Percentiles rank a stretch among this genome's conserved stretches.
Conservation (phyloP, 2,797 vertebrate species). For the Glossophaga mutica region DNA sequence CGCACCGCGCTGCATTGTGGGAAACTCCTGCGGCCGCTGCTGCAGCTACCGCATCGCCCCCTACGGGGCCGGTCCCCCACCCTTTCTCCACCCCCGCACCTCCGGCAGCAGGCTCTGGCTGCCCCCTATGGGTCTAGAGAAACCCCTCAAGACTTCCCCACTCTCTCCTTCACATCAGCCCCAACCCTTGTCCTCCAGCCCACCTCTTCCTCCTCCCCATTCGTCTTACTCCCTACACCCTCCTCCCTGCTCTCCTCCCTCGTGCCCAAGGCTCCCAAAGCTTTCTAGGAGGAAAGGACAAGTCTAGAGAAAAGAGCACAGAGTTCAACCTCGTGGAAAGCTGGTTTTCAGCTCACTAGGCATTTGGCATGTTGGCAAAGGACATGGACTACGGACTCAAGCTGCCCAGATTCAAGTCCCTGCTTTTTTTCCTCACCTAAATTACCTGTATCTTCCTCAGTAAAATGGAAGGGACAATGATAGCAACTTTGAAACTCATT, state of each 20-base stretch:
- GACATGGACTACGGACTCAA: background rate
- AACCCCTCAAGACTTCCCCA: slow-evolving; percentile 46
- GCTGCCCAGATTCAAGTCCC: background rate
- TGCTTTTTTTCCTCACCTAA: background rate
- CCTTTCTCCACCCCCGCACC: slow-evolving; percentile 74
- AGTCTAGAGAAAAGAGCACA: background rate
- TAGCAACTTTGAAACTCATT: background rate
- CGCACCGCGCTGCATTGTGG: slow-evolving; percentile 88
- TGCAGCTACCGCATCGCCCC: slow-evolving; percentile 75
- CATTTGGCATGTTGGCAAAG: slow-evolving; percentile 6
- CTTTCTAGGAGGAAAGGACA: slow-evolving; percentile 46
- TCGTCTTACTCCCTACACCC: background rate
- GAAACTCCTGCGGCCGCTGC: slow-evolving; percentile 84
- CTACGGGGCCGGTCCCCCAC: slow-evolving; percentile 72
- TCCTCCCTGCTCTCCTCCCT: background rate
- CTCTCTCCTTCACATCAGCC: background rate
- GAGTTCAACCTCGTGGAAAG: background rate
- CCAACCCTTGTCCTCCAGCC: background rate
- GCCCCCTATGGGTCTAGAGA: slow-evolving; percentile 68
- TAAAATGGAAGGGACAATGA: background rate
- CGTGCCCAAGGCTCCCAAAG: slow-evolving; percentile 9
- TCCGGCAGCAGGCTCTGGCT: slow-evolving; percentile 55
- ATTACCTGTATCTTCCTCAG: background rate
- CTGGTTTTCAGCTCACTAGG: slow-evolving; percentile 20
- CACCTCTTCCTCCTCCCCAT: background rate